Evolutionary conservation across 2,797 vertebrate species (phyloP), one percentile per base, ranked within the genome.

Genomic region (Falco biarmicus): DNA sequence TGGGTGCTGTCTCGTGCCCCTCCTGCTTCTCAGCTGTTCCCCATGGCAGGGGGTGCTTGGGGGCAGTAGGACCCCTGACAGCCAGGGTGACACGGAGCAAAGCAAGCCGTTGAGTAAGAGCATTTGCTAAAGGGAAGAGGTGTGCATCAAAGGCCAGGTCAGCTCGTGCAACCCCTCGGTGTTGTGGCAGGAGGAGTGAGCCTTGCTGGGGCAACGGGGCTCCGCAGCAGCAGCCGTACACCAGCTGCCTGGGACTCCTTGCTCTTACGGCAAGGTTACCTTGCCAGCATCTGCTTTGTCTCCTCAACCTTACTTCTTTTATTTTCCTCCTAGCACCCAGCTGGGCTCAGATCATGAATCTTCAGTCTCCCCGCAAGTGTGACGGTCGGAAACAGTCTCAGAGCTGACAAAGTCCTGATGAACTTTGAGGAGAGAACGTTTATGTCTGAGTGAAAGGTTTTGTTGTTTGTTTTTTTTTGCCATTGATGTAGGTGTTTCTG

Each of bases 311-410:
- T 41, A 4, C 2, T 10, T 9, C 14, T 48, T 51, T 13, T 15
- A 43, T 43, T 15, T 43, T 29, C 32, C n/a, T 85, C 47, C 26
- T 50, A 68, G 73, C 64, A 26, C n/a, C 21, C 54, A 69, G 50
- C 63, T 56, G 83, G 74, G 69, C 80, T 81, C 76, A 28, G 41
- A 26, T 54, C 57, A 7, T 39, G 32, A 60, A 39, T 89, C 29
- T 71, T 22, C 4, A 1, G 5, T 15, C 54, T 83, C 57, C 24
- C 54, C 0, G 1, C 1, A 13, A 69, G 57, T 1, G 3, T 5
- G 0, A 4, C 5, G 1, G 18, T 43, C 1, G 4, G 74, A 59
- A 84, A 63, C 2, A 0, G 13, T 31, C 68, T 78, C 61, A 12
- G 31, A 84, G 64, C 7, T 18, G 53, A 16, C 8, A 10, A 41